A percentile compares a stretch with the other conserved stretches of the same genome.
Evolutionary conservation across 2,797 vertebrate species (phyloP).

Genomic region (Hemitrygon akajei): DNA sequence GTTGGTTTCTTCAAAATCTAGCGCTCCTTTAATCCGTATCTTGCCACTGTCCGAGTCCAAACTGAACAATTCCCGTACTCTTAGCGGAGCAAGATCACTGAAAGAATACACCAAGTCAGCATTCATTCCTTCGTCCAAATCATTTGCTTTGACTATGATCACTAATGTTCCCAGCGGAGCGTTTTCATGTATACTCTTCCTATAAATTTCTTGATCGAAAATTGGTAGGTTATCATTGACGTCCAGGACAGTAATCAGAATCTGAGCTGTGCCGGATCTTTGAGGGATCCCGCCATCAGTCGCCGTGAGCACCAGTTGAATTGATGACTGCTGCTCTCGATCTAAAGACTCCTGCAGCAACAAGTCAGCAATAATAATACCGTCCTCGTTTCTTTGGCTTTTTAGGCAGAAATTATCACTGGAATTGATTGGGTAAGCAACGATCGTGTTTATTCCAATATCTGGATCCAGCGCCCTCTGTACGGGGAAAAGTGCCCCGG

Average conservation of each 20-base stretch:
- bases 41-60: constrained; percentile 31
- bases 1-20: constrained; percentile 38
- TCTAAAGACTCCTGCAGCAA: constrained; percentile 41
- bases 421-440: constrained; percentile 45
- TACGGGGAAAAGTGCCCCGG: constrained; percentile 50
- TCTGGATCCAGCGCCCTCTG: constrained; percentile 39
- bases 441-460: constrained; percentile 39
- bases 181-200: constrained; percentile 38
- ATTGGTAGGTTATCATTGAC: not conserved
- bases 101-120: constrained; percentile 38
- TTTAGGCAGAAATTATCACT: constrained; percentile 46
- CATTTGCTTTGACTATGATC: not conserved
- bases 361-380: constrained; percentile 39
- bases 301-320: constrained; percentile 41
- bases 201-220: constrained; percentile 39
- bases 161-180: constrained; percentile 29
- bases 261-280: constrained; percentile 37
- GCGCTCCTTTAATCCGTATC: not conserved
- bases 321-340: constrained; percentile 38
- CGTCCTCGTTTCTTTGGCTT: constrained; percentile 39
- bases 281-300: constrained; percentile 42
- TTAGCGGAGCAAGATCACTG: not conserved
- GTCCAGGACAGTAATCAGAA: constrained; percentile 41
- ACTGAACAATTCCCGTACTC: constrained; percentile 8
- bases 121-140: constrained; percentile 5